Base-by-base conservation (phyloP, 2,797 vertebrate genomes). In the Australoheros facetus region DNA sequence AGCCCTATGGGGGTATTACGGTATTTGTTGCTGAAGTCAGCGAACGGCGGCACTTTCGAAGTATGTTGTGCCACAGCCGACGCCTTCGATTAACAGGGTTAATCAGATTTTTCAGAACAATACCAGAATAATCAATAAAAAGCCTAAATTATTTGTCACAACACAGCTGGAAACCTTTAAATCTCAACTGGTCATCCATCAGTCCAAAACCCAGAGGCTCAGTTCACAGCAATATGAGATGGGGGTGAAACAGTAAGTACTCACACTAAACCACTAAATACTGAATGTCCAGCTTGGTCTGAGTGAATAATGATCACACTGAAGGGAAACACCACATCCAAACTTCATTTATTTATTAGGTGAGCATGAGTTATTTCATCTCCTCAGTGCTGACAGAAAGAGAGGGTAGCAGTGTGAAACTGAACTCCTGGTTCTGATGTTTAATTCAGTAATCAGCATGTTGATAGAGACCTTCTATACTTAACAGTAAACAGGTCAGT, bases 281-380 rank as follows among this genome's bases (percentile, higher is more conserved):
- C 39, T 45, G 62, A 17, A 51, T 5, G 1, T 66, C 28, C 9
- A 51, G 19, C 26, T 51, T 16, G 26, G 26, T 69, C 23, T 30
- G 3, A 51, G 64, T 69, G 16, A 69, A n/a, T 51, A 69, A 69
- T 13, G 26, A 69, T 69, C 6, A 51, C 12, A 28, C 26, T 69
- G 26, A 51, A n/a, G n/a, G 23, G 16, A n/a, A 69, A 51, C 42
- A 69, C 26, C 42, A 69, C 42, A 51, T 23, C 42, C 64, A 69
- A 8, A 30, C 62, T 1, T 2, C 16, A 48, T 17, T 48, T 48
- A 48, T 48, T 48, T 17, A 48, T 16, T 48, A 66, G 62, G 62
- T 66, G 39, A 69, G 48, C 0, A 51, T 1, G 3, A 69, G 26
- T 0, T 0, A 30, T 51, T 48, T 48, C 45, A 8, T 17, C 48